phyloP scores from a whole-genome alignment of 2,797 vertebrate genomes.

The Corythornis leucogaster region DNA sequence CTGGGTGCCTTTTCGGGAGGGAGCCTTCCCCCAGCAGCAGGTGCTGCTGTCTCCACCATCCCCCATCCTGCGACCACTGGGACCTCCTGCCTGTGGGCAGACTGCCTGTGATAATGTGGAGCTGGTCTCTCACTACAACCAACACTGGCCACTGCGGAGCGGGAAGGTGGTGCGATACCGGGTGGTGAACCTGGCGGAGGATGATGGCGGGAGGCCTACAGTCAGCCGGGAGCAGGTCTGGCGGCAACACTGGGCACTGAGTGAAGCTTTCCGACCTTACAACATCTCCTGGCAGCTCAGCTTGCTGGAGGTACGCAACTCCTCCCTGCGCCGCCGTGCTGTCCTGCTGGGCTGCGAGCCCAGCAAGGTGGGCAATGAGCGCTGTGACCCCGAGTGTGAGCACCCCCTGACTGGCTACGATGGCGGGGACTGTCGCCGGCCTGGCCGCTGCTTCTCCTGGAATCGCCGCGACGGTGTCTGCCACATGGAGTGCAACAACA shows the following conservation, averaged over 20 bases:
- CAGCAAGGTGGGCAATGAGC: constrained; percentile 93
- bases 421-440: constrained; percentile 90
- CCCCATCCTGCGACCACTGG: constrained; percentile 81
- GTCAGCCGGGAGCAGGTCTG: constrained; percentile 86
- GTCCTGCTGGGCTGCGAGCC: constrained; percentile 94
- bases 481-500: constrained; percentile 92
- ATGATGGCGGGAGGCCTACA: constrained; percentile 83
- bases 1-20: constrained; percentile 85
- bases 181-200: constrained; percentile 89
- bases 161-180: constrained; percentile 87
- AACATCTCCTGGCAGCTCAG: constrained; percentile 92
- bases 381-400: constrained; percentile 93
- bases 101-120: constrained; percentile 91
- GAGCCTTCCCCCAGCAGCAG: constrained; percentile 79
- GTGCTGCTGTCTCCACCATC: constrained; percentile 71
- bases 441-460: constrained; percentile 90
- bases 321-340: constrained; percentile 84
- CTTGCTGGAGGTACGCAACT: constrained; percentile 83
- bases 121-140: constrained; percentile 88
- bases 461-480: constrained; percentile 91
- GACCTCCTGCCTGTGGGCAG: constrained; percentile 88
- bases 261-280: constrained; percentile 86
- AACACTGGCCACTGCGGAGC: constrained; percentile 84
- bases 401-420: constrained; percentile 93
- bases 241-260: constrained; percentile 85